A percentile compares a stretch with the other conserved stretches of the same genome.
phyloP scores from a whole-genome alignment of 2,797 vertebrate genomes.

The Eidolon dupreanum region DNA sequence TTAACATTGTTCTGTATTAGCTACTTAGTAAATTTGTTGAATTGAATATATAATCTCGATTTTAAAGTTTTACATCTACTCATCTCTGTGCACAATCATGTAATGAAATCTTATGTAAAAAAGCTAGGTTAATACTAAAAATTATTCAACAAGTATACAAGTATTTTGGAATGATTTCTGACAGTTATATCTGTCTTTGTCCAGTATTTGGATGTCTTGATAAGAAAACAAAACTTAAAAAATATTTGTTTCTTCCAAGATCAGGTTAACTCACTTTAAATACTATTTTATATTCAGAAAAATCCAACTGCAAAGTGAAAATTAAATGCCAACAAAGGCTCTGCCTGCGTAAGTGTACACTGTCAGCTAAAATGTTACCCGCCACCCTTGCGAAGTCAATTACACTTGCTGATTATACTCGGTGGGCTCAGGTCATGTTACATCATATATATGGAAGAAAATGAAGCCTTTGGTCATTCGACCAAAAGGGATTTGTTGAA shows the following conservation, averaged over 20 bases:
- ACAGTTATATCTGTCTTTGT: constrained; percentile 30
- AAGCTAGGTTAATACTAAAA: constrained; percentile 4
- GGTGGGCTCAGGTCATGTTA: not conserved
- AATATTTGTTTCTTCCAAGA: constrained; percentile 46
- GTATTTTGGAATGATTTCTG: constrained; percentile 47
- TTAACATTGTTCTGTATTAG: not conserved
- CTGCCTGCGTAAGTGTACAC: not conserved
- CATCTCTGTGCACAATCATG: not conserved
- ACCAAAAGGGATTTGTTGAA: not conserved
- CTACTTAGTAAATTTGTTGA: not conserved
- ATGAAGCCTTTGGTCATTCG: not conserved
- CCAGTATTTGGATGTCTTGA: constrained; percentile 40
- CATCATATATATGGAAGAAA: not conserved
- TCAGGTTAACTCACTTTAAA: constrained; percentile 45
- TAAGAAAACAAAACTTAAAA: constrained; percentile 51
- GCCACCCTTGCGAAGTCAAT: not conserved
- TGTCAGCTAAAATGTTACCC: not conserved
- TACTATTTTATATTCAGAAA: constrained; percentile 39
- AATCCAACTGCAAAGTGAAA: not conserved
- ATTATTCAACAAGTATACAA: not conserved
- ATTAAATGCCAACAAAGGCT: constrained; percentile 23
- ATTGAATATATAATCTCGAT: not conserved
- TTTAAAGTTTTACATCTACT: not conserved
- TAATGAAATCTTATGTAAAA: constrained; percentile 24
- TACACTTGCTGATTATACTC: not conserved